Percentiles rank a stretch among this genome's conserved stretches.
Evolutionary conservation across 2,797 vertebrate genomes (phyloP).

Genomic region (Crocidura indochinensis): DNA sequence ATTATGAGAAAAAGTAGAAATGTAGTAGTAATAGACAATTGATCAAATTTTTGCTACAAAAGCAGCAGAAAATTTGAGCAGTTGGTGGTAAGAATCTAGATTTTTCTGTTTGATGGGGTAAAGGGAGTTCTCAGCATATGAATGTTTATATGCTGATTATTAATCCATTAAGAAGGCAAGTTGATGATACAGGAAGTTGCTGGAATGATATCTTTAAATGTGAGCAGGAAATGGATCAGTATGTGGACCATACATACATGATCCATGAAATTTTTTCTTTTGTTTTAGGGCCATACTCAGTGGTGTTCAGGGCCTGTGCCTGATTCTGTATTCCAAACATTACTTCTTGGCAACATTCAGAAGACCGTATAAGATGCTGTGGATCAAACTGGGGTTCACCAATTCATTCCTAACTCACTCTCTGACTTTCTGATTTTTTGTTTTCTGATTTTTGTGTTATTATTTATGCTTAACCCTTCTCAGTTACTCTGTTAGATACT

Average conservation of each 20-base stretch:
- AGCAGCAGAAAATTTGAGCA: slow-evolving; percentile 58
- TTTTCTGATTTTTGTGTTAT: background rate
- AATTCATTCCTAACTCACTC: too few relatives aligned
- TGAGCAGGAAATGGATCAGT: background rate
- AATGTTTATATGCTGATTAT: background rate
- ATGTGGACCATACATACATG: slow-evolving; percentile 35
- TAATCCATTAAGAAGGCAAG: slow-evolving; percentile 3
- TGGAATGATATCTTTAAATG: slow-evolving; percentile 26
- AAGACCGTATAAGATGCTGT: too few relatives aligned
- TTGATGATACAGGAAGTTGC: background rate
- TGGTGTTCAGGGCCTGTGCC: too few relatives aligned
- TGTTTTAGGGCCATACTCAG: too few relatives aligned
- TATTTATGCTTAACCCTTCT: slow-evolving; percentile 9
- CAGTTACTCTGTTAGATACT: background rate
- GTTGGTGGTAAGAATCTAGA: background rate
- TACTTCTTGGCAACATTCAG: too few relatives aligned
- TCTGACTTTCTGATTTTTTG: too few relatives aligned
- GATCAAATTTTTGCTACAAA: slow-evolving; percentile 26
- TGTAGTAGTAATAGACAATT: slow-evolving; percentile 19
- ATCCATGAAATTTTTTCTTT: background rate
- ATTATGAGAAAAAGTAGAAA: slow-evolving; percentile 57
- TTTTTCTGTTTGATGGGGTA: background rate
- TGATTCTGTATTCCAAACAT: too few relatives aligned
- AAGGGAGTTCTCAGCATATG: slow-evolving; percentile 22
- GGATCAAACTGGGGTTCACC: too few relatives aligned